These are phyloP conservation scores for Argopecten irradians DNA, from an alignment of 1,140 invertebrate genomes.

Conservation along the genomic window DNA sequence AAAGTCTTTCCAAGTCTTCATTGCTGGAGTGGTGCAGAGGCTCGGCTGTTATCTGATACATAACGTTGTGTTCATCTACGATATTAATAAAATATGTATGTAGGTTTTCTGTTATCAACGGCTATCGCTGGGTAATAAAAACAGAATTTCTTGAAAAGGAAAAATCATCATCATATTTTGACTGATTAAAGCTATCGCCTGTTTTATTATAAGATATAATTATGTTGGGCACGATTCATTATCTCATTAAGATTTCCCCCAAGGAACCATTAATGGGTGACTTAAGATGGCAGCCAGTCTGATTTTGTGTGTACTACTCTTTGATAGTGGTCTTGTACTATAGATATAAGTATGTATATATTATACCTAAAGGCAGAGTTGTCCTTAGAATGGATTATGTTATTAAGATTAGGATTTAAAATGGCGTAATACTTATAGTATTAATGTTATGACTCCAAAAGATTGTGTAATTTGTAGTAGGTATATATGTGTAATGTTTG, in stretches of 20 bases:
- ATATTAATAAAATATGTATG: conserved; percentile 19
- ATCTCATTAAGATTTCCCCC: background rate
- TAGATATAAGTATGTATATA: too few species aligned
- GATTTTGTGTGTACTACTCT: too few species aligned
- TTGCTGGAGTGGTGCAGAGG: background rate
- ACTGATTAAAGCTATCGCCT: conserved; percentile 2
- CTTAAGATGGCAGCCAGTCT: background rate
- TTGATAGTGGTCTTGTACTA: too few species aligned
- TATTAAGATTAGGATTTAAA: too few species aligned
- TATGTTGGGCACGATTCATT: conserved; percentile 8
- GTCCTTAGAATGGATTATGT: too few species aligned
- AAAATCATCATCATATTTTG: conserved; percentile 22
- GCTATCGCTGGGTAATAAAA: background rate
- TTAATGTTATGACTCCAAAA: background rate
- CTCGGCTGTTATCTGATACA: background rate
- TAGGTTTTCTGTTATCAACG: background rate
- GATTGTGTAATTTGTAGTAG: background rate
- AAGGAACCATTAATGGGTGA: background rate
- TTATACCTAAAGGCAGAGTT: too few species aligned
- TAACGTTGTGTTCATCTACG: background rate
- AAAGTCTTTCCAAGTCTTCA: too few species aligned
- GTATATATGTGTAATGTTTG: background rate
- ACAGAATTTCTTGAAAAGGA: conserved; percentile 10
- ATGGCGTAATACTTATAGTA: too few species aligned
- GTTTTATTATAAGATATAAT: background rate